Evolutionary conservation across 2,797 vertebrate genomes (phyloP).

Genomic region (Falco biarmicus): DNA sequence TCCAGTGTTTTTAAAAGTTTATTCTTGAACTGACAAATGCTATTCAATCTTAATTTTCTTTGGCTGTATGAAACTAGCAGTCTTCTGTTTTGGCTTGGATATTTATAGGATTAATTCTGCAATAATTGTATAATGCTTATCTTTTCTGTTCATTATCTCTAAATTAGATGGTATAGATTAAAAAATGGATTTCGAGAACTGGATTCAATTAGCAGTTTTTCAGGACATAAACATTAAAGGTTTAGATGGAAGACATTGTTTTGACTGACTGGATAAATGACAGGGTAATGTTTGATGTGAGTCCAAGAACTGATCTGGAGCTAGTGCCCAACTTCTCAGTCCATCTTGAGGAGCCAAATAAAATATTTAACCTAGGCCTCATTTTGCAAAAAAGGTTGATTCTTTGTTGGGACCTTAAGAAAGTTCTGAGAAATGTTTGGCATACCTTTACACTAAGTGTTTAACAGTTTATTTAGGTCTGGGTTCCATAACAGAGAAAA

Average conservation of each 20-base stretch:
- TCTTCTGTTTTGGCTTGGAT: conserved; percentile 69
- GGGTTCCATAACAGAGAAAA: conserved; percentile 72
- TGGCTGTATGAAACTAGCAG: conserved; percentile 53
- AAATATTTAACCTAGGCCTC: conserved; percentile 83
- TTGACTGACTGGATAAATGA: conserved; percentile 84
- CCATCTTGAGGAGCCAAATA: conserved; percentile 81
- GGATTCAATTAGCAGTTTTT: conserved; percentile 82
- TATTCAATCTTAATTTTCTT: conserved; percentile 63
- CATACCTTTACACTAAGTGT: conserved; percentile 81
- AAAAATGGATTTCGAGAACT: conserved; percentile 75
- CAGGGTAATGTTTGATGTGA: conserved; percentile 80
- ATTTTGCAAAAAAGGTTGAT: conserved; percentile 76
- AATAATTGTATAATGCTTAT: conserved; percentile 9
- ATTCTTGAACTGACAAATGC: conserved; percentile 49
- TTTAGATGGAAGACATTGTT: conserved; percentile 83
- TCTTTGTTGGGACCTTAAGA: conserved; percentile 80
- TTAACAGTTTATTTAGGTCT: conserved; percentile 80
- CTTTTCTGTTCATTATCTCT: conserved; percentile 72
- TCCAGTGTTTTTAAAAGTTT: conserved; percentile 55
- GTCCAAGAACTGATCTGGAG: conserved; percentile 80
- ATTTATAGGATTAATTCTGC: conserved; percentile 62
- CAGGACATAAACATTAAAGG: conserved; percentile 80
- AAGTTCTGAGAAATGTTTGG: conserved; percentile 79
- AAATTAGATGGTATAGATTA: conserved; percentile 76
- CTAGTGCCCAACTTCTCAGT: conserved; percentile 78